phyloP scores from a whole-genome alignment of 2,113 vertebrate species.

The Calyptomena viridis region DNA sequence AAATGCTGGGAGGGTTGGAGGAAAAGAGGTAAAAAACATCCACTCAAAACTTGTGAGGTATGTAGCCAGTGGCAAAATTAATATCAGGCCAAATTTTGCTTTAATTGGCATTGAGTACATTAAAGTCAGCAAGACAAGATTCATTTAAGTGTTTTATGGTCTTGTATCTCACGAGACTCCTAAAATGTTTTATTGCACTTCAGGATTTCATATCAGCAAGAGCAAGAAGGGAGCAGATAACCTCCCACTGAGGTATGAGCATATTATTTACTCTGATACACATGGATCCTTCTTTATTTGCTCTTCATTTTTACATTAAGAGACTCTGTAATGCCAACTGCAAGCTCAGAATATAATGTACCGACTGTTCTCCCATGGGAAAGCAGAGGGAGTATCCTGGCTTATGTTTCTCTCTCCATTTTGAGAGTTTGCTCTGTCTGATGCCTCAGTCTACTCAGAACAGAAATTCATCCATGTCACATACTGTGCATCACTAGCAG shows the following conservation, averaged over 20 bases:
- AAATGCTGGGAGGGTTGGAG: background rate
- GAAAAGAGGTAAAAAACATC: background rate
- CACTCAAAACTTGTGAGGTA: constrained; percentile 13
- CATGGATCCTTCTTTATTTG: background rate
- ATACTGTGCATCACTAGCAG: background rate
- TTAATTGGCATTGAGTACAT: background rate
- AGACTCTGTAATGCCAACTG: background rate
- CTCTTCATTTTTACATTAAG: background rate
- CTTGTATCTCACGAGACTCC: background rate
- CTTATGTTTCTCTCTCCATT: background rate
- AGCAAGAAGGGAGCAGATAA: background rate
- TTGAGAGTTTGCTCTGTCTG: background rate
- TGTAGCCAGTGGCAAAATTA: constrained; percentile 20
- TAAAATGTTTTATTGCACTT: background rate
- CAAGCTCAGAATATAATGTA: background rate
- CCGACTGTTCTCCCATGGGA: background rate
- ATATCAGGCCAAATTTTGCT: constrained; percentile 1
- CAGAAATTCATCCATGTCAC: background rate
- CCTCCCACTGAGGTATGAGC: background rate
- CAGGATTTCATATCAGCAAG: background rate
- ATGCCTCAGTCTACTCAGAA: background rate
- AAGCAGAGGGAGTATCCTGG: background rate
- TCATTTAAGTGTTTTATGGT: background rate
- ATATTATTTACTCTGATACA: background rate
- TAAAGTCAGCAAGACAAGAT: constrained; percentile 11